Base-by-base conservation (phyloP, 2,797 vertebrate species). In the Fratercula arctica region DNA sequence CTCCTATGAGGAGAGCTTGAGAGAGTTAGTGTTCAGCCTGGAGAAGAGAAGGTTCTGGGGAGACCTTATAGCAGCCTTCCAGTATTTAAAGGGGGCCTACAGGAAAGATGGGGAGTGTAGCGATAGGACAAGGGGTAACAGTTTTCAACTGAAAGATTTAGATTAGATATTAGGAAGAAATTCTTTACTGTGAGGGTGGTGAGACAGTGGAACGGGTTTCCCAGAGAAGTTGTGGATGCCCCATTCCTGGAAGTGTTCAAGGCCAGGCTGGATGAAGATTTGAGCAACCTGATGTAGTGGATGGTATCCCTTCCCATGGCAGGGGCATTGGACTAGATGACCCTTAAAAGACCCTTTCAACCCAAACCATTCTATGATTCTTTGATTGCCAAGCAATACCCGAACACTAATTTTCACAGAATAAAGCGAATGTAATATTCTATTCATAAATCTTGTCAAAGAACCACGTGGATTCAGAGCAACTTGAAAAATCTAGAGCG, bases 91-190 rank as follows among this genome's bases (percentile, higher is more conserved):
- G 2, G 16, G 24, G 13, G 13, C 16, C 15, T 60, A 17, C 4
- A 25, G 25, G 13, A 78, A 82, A 73, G 29, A 28, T 12, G 8
- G 23, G 10, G 25, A 24, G 2, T 29, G 3, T 10, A 61, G n/a
- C 9, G 48, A 41, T n/a, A 54, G 39, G 54, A 79, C 0, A 0
- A 64, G 15, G 28, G 26, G 9, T 41, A n/a, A 11, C 0, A 3
- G 25, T 35, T 91, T 68, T 51, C 73, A 86, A 76, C 11, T 3
- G 56, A 57, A 67, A 77, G 1, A 69, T 33, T 69, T 61, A 43
- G 29, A 18, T 39, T 5, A 73, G 28, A 14, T 35, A 43, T 17
- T 25, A 77, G 13, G 33, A 90, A 26, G 7, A 86, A 76, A 33
- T 25, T 45, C 11, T 80, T 87, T 16, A 11, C 51, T 5, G 7